Conservation (phyloP, 2,797 vertebrate species). For the Galago senegalensis region DNA sequence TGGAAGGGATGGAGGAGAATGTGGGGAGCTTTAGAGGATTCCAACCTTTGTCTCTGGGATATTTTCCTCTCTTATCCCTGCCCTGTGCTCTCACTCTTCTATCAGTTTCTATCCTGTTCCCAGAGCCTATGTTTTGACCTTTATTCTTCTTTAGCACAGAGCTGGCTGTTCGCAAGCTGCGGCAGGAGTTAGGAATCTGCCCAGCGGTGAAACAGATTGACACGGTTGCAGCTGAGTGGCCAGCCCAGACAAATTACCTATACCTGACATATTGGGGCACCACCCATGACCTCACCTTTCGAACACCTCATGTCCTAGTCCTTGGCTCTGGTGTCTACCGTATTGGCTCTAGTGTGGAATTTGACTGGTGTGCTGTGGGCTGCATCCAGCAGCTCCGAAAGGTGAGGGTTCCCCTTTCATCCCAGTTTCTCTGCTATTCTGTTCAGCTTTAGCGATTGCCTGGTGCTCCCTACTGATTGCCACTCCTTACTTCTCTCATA, state of each 20-base stretch:
- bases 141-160: constrained; percentile 92
- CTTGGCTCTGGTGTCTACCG: constrained; percentile 98
- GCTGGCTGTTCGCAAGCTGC: constrained; percentile 96
- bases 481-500: accelerated
- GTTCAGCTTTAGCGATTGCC: not conserved
- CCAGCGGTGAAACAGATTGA: constrained; percentile 98
- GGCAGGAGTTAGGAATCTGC: constrained; percentile 94
- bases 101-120: not conserved
- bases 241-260: constrained; percentile 97
- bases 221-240: constrained; percentile 98
- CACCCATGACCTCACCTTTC: constrained; percentile 93
- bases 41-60: not conserved
- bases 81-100: not conserved
- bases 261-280: constrained; percentile 97
- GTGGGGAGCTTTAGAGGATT: not conserved
- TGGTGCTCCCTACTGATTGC: not conserved
- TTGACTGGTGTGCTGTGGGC: constrained; percentile 98
- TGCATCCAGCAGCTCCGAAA: constrained; percentile 98
- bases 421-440: not conserved
- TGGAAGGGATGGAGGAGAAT: not conserved
- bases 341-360: constrained; percentile 98
- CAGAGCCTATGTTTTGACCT: not conserved
- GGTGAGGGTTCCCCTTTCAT: constrained; percentile 83
- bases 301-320: constrained; percentile 95
- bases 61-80: not conserved